phyloP scores from a whole-genome alignment of 2,113 vertebrate genomes.

The Gymnarchus niloticus region DNA sequence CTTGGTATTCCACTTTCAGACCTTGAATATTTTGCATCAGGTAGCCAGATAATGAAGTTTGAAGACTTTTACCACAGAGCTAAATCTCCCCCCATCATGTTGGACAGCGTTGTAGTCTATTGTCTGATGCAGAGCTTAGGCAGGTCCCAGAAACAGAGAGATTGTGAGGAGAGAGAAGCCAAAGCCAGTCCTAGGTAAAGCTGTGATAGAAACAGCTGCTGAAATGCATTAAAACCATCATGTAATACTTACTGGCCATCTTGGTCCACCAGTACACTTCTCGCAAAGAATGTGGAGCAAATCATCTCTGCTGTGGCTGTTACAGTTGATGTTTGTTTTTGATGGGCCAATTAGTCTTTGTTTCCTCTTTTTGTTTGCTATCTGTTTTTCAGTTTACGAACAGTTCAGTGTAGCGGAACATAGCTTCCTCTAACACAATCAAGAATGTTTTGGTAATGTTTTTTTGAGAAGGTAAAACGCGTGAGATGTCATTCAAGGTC shows the following conservation, averaged over 20 bases:
- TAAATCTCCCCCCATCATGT: neutral
- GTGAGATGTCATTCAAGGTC: neutral
- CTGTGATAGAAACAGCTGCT: slow-evolving; percentile 62
- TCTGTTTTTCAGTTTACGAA: neutral
- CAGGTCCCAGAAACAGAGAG: neutral
- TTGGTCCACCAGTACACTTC: slow-evolving; percentile 59
- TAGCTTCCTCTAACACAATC: neutral
- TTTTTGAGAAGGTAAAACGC: neutral
- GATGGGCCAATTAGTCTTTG: neutral
- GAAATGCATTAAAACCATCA: slow-evolving; percentile 66
- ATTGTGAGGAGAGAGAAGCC: neutral
- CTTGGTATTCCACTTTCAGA: neutral
- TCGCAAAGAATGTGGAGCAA: slow-evolving; percentile 56
- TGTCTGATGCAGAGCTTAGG: neutral
- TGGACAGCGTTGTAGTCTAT: neutral
- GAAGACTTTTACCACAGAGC: neutral
- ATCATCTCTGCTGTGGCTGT: slow-evolving; percentile 50
- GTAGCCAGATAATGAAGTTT: neutral
- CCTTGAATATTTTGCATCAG: neutral
- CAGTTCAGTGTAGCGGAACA: neutral
- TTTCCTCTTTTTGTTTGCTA: neutral
- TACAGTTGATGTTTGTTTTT: slow-evolving; percentile 35
- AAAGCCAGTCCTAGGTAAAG: no score
- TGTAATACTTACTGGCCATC: slow-evolving; percentile 56
- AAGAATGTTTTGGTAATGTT: neutral